Evolutionary conservation across 2,888 invertebrate species (phyloP).

Genomic region (Vanessa cardui): DNA sequence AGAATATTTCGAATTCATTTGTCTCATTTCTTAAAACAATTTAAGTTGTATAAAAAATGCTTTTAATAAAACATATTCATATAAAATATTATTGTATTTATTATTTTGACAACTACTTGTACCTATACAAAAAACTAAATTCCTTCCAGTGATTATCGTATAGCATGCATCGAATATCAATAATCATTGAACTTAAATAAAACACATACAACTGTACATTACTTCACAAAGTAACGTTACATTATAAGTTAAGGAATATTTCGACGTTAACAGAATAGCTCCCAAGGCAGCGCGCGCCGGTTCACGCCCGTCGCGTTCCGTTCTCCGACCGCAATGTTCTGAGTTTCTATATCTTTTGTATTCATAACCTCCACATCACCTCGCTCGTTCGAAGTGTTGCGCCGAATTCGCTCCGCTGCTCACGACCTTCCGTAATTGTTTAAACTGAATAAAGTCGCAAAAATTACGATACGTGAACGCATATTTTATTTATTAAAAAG

Average conservation of each 20-base stretch:
- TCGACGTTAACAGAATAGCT: conserved; percentile 53
- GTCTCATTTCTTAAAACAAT: no score
- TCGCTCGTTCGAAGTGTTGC: conserved; percentile 48
- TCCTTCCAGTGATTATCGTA: no score
- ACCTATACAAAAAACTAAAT: no score
- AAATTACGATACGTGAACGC: conserved; percentile 1
- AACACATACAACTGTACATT: conserved; percentile 2
- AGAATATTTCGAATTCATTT: conserved; percentile 38
- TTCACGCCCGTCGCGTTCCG: conserved; percentile 63
- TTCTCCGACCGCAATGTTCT: conserved; percentile 66
- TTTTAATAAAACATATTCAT: no score
- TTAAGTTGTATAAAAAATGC: no score
- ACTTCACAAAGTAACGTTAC: conserved; percentile 1
- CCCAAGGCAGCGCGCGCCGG: conserved; percentile 51
- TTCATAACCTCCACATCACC: conserved; percentile 71
- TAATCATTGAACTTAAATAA: neutral
- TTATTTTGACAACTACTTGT: no score
- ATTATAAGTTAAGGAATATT: conserved; percentile 18
- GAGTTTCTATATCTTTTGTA: conserved; percentile 66
- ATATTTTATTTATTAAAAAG: neutral
- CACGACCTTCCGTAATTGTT: conserved; percentile 49
- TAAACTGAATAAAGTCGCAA: conserved; percentile 22
- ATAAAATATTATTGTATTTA: no score
- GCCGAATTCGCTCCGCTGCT: conserved; percentile 56
- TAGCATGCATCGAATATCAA: no score